Percentiles rank a stretch among this genome's conserved stretches.
Conservation (phyloP, 2,797 vertebrate species). For the Hydrolagus colliei region DNA sequence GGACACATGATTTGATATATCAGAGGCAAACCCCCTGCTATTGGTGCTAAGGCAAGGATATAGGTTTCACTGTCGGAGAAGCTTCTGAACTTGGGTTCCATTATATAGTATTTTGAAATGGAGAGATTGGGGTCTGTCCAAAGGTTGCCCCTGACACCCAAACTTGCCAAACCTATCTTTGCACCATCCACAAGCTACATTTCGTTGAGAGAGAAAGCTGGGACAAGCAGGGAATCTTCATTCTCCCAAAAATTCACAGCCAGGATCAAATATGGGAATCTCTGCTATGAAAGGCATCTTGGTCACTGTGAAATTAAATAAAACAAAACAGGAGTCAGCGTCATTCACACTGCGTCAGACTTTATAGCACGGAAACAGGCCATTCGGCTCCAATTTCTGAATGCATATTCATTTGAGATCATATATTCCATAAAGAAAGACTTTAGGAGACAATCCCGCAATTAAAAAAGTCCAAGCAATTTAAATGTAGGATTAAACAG, state of each 20-base stretch:
- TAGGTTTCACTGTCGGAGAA: too few species aligned
- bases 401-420: too few species aligned
- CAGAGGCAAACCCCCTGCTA: too few species aligned
- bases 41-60: too few species aligned
- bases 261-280: background rate
- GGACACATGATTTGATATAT: too few species aligned
- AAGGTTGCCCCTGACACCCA: background rate
- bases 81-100: background rate
- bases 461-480: too few species aligned
- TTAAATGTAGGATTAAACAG: too few species aligned
- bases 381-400: too few species aligned
- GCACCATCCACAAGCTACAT: background rate
- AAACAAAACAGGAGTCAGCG: background rate
- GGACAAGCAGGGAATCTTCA: background rate
- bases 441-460: background rate
- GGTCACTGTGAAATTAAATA: conserved; percentile 13
- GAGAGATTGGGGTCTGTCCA: background rate
- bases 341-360: background rate
- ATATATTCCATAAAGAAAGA: background rate
- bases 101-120: too few species aligned
- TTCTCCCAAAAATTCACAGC: background rate
- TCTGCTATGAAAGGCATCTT: background rate
- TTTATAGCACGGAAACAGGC: too few species aligned
- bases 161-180: background rate
- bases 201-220: background rate